These are phyloP conservation scores for Drosophila niveifrons DNA, from an alignment of 2,888 invertebrate genomes.

Conservation along the genomic window DNA sequence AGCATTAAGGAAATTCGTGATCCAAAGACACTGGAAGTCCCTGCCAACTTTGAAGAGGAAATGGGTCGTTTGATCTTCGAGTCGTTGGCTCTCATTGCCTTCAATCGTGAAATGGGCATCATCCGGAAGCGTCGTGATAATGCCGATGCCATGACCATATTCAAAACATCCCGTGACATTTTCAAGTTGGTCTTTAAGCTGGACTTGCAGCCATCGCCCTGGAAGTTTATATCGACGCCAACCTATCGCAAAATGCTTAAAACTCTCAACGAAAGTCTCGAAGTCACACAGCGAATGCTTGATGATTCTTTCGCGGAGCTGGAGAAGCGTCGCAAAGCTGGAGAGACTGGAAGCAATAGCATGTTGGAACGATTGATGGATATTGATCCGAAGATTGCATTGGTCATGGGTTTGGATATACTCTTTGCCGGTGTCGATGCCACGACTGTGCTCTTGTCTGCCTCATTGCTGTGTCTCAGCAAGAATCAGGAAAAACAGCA, in stretches of 20 bases:
- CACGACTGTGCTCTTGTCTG: constrained; percentile 85
- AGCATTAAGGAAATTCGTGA: constrained; percentile 81
- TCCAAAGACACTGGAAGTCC: constrained; percentile 79
- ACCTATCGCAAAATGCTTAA: constrained; percentile 72
- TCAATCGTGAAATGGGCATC: constrained; percentile 82
- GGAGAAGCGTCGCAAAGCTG: constrained; percentile 42
- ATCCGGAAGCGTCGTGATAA: constrained; percentile 65
- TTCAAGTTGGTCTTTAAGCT: constrained; percentile 61
- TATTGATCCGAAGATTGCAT: constrained; percentile 86
- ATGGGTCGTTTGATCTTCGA: constrained; percentile 87
- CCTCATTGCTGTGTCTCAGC: constrained; percentile 88
- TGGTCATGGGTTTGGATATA: constrained; percentile 87
- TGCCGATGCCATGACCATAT: constrained; percentile 66
- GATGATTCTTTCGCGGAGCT: constrained; percentile 71
- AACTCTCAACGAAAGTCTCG: constrained; percentile 54
- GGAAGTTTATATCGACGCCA: constrained; percentile 80
- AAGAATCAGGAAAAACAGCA: constrained; percentile 88
- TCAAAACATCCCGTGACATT: constrained; percentile 47
- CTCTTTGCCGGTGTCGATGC: constrained; percentile 88
- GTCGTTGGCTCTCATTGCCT: constrained; percentile 84
- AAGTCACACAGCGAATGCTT: constrained; percentile 78
- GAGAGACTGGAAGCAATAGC: constrained; percentile 82
- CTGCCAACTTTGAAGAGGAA: constrained; percentile 86
- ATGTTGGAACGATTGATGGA: constrained; percentile 87
- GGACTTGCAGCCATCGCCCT: constrained; percentile 82